Evolutionary conservation across 2,113 vertebrate species (phyloP), one percentile per base, ranked within the genome.

Genomic region (Sakesphorus luctuosus): DNA sequence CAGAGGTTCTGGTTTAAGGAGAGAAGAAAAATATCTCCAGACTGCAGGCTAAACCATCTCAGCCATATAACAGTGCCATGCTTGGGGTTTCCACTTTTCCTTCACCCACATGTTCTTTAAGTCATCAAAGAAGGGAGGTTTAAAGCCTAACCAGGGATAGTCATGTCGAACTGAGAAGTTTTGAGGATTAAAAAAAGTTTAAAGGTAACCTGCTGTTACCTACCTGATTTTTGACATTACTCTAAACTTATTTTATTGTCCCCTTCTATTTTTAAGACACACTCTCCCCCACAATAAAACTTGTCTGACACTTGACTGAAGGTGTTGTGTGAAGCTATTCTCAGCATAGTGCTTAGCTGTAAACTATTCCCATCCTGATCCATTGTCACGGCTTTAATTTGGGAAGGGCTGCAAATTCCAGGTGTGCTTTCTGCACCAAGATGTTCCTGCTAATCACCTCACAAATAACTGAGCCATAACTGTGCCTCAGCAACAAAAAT

Each of bases 51-150:
- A 33, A 76, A 72, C 7, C 38, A 33, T 63, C 65, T 61, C 62
- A 89, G 79, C 52, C 44, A 50, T 1, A 0, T 52, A 65, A 44
- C 4, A 0, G 7, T 86, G 55, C 31, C 2, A 3, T 35, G 40
- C 53, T 82, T 49, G 36, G 56, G 66, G 77, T 46, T 81, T 76
- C 35, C 63, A 55, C 36, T 75, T 58, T 43, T 55, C 16, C 46
- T 55, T 49, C 78, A 59, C 7, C 19, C 44, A 1, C 15, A 2
- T 19, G 7, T 47, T 66, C 85, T 43, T 59, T 38, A 44, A 47
- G 17, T 19, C 36, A 69, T 24, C 23, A 40, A 43, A 56, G 68
- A 8, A 55, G 4, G 31, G 47, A 6, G 13, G 24, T 10, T 20
- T 49, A 49, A 46, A 90, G 50, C 43, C 43, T 67, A 35, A 88